Conservation (phyloP, 2,113 vertebrate genomes). For the Alces alces region DNA sequence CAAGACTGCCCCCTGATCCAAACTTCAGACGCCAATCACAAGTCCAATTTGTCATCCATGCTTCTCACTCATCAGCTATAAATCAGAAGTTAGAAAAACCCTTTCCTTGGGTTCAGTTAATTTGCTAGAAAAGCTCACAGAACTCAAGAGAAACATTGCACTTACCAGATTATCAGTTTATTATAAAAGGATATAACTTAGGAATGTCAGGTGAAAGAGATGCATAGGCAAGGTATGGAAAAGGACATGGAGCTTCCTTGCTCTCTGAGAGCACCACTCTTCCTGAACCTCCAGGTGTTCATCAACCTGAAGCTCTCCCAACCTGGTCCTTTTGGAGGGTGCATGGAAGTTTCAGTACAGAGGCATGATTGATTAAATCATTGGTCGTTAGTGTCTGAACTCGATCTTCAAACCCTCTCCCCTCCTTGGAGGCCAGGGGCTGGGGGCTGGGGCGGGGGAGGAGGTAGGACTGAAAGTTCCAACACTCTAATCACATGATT, state of each 20-base stretch:
- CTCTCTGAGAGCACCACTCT: background rate
- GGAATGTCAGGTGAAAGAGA: background rate
- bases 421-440: background rate
- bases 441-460: background rate
- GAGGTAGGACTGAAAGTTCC: background rate
- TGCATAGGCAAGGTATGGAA: background rate
- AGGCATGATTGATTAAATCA: background rate
- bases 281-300: background rate
- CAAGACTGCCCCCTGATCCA: background rate
- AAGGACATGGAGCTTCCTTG: background rate
- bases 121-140: background rate
- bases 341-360: background rate
- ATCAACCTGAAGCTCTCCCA: background rate
- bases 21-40: background rate
- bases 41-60: background rate
- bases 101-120: background rate
- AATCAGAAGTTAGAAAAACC: background rate
- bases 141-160: background rate
- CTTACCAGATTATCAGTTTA: background rate
- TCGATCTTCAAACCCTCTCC: no score
- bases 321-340: background rate
- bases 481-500: background rate
- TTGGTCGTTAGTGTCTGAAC: no score
- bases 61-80: background rate
- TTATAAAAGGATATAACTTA: background rate